Conservation (phyloP, 2,113 vertebrate species). For the Phrynocephalus versicolor region DNA sequence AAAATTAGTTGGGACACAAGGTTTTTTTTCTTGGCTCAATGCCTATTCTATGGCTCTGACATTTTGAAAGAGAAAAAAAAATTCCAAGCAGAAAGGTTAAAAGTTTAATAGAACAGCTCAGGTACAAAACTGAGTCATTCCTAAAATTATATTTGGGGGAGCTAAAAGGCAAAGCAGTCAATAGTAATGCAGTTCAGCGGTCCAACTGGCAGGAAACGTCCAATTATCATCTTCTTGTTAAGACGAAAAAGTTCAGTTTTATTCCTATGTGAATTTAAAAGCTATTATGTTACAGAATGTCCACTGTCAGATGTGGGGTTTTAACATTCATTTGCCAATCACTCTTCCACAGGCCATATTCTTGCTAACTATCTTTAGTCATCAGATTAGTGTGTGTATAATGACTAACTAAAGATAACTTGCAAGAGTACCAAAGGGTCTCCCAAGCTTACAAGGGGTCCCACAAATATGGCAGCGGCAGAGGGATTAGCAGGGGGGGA, state of each 20-base stretch:
- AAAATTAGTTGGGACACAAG: background rate
- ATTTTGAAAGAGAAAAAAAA: constrained; percentile 1
- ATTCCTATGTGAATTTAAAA: background rate
- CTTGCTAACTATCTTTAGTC: background rate
- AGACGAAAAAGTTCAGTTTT: background rate
- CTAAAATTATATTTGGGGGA: constrained; percentile 10
- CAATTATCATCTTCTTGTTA: background rate
- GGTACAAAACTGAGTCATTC: constrained; percentile 1
- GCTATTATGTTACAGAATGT: rapidly evolving
- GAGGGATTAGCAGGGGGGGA: background rate
- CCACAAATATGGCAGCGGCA: background rate
- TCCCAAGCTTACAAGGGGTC: background rate
- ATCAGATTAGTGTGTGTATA: background rate
- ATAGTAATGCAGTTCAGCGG: constrained; percentile 15
- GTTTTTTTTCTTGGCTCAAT: background rate
- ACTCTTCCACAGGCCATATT: background rate
- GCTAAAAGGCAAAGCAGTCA: constrained; percentile 3
- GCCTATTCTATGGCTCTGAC: background rate
- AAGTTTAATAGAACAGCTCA: background rate
- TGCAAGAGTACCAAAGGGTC: background rate
- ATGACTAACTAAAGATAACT: background rate
- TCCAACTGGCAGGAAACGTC: constrained; percentile 3
- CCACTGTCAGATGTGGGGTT: background rate
- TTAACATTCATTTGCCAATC: background rate
- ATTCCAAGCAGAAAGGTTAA: background rate